Percentiles rank a stretch among this genome's conserved stretches.
Evolutionary conservation across 2,888 invertebrate genomes (phyloP).

Genomic region (Drosophila meridionalis): DNA sequence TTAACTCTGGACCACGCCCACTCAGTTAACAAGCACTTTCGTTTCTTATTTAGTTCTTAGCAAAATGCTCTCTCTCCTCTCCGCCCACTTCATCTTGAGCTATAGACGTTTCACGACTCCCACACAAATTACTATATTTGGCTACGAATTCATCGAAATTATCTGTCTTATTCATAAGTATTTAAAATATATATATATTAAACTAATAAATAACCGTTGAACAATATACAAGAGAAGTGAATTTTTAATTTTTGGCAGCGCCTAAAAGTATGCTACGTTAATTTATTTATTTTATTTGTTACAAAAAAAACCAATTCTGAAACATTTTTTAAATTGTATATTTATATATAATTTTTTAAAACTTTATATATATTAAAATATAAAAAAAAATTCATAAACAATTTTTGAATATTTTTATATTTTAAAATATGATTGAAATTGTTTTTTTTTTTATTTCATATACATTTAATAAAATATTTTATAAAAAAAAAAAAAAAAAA

Average conservation of each 20-base stretch:
- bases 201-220: conserved; percentile 67
- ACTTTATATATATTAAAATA: too few species aligned
- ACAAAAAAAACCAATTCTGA: too few species aligned
- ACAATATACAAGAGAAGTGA: conserved; percentile 2
- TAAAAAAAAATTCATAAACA: too few species aligned
- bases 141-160: conserved; percentile 45
- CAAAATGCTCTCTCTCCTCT: conserved; percentile 25
- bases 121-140: conserved; percentile 22
- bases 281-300: not conserved
- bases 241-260: not conserved
- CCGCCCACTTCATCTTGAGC: conserved; percentile 30
- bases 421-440: too few species aligned
- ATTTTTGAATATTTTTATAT: too few species aligned
- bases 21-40: conserved; percentile 49
- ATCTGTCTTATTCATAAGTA: conserved; percentile 64
- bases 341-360: too few species aligned
- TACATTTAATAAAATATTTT: too few species aligned
- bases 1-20: conserved; percentile 54
- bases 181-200: conserved; percentile 53
- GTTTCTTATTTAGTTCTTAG: conserved; percentile 46
- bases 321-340: too few species aligned
- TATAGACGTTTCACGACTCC: conserved; percentile 24
- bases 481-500: too few species aligned
- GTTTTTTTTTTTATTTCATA: too few species aligned
- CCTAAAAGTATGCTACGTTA: conserved; percentile 54